A percentile compares a stretch with the other conserved stretches of the same genome.
phyloP scores from a whole-genome alignment of 2,797 vertebrate genomes.

The Carcharodon carcharias region DNA sequence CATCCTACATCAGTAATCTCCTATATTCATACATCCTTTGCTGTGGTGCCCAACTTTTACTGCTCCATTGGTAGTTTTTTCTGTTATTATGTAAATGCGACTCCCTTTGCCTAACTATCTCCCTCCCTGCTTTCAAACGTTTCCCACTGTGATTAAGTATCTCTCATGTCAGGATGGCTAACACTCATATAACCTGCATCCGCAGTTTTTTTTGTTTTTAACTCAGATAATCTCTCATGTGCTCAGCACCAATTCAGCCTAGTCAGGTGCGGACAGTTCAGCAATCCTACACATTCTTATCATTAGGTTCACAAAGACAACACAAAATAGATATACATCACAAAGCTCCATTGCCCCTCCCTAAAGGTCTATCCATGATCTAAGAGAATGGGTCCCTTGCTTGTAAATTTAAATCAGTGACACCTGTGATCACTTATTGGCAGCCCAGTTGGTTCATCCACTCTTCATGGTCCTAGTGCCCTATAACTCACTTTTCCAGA shows the following conservation, averaged over 20 bases:
- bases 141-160: neutral
- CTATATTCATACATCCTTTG: neutral
- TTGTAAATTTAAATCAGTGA: neutral
- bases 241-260: neutral
- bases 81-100: neutral
- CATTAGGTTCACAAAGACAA: neutral
- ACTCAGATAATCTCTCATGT: neutral
- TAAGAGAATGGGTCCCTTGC: neutral
- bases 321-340: neutral
- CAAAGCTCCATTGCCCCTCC: neutral
- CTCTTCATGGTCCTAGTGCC: constrained; percentile 2
- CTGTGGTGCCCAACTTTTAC: neutral
- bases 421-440: neutral
- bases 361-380: neutral
- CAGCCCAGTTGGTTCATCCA: neutral
- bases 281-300: neutral
- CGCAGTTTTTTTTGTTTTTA: too few relatives aligned
- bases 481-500: neutral
- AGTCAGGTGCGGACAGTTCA: neutral
- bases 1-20: neutral
- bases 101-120: neutral
- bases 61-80: neutral
- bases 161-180: neutral
- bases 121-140: neutral
- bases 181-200: neutral